A percentile compares a stretch with the other conserved stretches of the same genome.
These are phyloP conservation scores for Lytechinus pictus DNA, from an alignment of 35 echinoderm and acorn worm species.

Conservation along the genomic window DNA sequence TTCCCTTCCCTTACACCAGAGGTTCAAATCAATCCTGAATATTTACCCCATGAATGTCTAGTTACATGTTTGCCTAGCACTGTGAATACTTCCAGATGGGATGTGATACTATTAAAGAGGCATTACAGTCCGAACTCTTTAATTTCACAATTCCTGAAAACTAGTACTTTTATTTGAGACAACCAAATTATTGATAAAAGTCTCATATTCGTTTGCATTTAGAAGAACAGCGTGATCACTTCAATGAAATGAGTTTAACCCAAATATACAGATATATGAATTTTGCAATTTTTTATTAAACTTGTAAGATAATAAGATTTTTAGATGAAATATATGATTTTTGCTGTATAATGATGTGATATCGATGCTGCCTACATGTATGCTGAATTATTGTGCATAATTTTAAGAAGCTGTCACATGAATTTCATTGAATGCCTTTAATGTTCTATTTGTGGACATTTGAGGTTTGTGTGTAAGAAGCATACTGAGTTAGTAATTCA, in stretches of 20 bases:
- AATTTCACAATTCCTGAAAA: no score
- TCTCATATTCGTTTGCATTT: neutral
- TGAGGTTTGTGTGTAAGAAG: neutral
- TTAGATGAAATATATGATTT: neutral
- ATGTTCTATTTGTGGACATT: neutral
- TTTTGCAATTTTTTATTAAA: neutral
- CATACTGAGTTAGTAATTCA: neutral
- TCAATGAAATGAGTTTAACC: neutral
- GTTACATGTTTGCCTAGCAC: neutral
- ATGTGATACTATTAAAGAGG: neutral
- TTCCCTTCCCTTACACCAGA: neutral
- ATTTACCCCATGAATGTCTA: neutral
- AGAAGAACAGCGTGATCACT: neutral
- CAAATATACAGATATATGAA: neutral
- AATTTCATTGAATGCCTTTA: neutral
- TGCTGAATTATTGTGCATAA: no score
- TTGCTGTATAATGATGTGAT: no score
- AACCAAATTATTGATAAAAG: neutral
- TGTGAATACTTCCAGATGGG: conserved; percentile 8
- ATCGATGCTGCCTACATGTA: no score
- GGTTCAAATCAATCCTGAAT: neutral
- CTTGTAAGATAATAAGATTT: neutral
- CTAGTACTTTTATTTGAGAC: neutral
- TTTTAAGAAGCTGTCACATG: neutral
- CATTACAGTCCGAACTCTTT: neutral